phyloP scores from a whole-genome alignment of 1,140 invertebrate species.

The Sarcophaga peregrina region DNA sequence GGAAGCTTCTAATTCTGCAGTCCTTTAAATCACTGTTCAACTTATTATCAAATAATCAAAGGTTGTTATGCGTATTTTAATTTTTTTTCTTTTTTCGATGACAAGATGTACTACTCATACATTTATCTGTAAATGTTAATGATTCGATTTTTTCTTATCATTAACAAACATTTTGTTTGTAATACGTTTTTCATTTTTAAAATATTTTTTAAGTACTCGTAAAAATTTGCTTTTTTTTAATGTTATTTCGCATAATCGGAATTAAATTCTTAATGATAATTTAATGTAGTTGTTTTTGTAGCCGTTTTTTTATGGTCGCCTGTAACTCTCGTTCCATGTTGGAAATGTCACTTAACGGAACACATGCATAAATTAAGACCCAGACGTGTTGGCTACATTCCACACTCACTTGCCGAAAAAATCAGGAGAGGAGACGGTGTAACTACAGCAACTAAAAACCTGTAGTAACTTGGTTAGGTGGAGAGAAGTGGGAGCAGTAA shows the following conservation, averaged over 20 bases:
- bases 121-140: neutral
- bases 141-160: neutral
- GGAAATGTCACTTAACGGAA: conserved; percentile 19
- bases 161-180: neutral
- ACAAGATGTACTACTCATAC: neutral
- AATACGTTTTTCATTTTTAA: neutral
- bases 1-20: too few relatives aligned
- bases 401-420: too few relatives aligned
- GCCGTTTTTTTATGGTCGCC: too few relatives aligned
- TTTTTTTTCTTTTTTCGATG: too few relatives aligned
- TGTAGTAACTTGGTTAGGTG: too few relatives aligned
- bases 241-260: neutral
- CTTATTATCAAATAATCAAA: too few relatives aligned
- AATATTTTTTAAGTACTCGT: neutral
- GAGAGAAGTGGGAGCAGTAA: neutral
- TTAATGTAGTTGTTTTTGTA: neutral
- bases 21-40: too few relatives aligned
- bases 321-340: conserved; percentile 6
- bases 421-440: too few relatives aligned
- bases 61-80: too few relatives aligned
- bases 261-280: conserved; percentile 25
- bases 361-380: neutral
- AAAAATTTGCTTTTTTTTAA: neutral
- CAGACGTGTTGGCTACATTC: neutral
- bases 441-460: too few relatives aligned